These are phyloP conservation scores for Zeus faber DNA, from an alignment of 2,113 vertebrate species.

Conservation along the genomic window DNA sequence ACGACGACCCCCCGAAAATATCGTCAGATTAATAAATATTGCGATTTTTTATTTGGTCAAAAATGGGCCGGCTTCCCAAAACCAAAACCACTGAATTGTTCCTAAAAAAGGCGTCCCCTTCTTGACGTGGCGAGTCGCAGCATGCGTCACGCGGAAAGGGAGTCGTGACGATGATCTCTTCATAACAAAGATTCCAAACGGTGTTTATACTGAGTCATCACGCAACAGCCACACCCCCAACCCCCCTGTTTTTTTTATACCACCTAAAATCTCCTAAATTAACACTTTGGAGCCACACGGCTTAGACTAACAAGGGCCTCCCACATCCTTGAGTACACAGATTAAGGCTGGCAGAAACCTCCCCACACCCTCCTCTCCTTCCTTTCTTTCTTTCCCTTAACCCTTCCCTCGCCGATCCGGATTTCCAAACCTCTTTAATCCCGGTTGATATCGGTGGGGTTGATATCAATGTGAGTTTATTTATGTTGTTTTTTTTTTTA, in stretches of 20 bases:
- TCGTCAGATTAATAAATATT: too few relatives aligned
- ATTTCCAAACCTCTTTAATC: too few relatives aligned
- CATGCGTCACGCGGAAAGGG: neutral
- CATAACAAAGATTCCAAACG: conserved; percentile 11
- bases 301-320: conserved; percentile 50
- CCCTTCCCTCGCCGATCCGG: conserved; percentile 28
- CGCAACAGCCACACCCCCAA: conserved; percentile 13
- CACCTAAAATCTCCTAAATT: conserved; percentile 42
- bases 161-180: conserved; percentile 6
- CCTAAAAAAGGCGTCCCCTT: too few relatives aligned
- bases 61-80: too few relatives aligned
- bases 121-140: too few relatives aligned
- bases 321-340: conserved; percentile 49
- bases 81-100: too few relatives aligned
- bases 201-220: conserved; percentile 31
- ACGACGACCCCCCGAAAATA: too few relatives aligned
- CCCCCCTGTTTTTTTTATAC: conserved; percentile 25
- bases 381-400: conserved; percentile 27
- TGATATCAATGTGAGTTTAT: too few relatives aligned
- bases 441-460: too few relatives aligned
- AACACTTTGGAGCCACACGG: conserved; percentile 51
- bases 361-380: conserved; percentile 21
- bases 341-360: conserved; percentile 44
- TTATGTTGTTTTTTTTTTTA: too few relatives aligned
- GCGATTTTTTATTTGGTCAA: too few relatives aligned